Conservation (phyloP, 2,888 invertebrate species). For the Drosophila gaucha region DNA sequence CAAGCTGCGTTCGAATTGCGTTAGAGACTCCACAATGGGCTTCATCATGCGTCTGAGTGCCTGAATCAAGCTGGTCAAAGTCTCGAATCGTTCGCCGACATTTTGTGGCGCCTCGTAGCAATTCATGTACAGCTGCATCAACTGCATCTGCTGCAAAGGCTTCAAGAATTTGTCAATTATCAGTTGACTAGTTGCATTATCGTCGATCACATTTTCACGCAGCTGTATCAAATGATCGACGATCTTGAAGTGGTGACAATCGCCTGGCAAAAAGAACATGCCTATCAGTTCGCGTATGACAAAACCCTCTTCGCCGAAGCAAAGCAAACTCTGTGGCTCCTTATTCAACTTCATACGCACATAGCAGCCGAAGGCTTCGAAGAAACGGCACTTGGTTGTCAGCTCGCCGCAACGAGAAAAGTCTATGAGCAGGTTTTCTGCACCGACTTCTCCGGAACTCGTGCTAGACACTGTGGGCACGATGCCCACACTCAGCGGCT, state of each 20-base stretch:
- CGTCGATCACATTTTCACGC: not conserved
- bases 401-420: not conserved
- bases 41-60: slow-evolving; percentile 37
- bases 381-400: not conserved
- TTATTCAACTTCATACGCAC: slow-evolving; percentile 9
- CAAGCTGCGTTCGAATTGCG: slow-evolving; percentile 26
- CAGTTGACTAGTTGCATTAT: not conserved
- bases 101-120: not conserved
- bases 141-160: slow-evolving; percentile 41
- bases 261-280: slow-evolving; percentile 33
- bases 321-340: not conserved
- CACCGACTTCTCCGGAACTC: not conserved
- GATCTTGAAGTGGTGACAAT: slow-evolving; percentile 22
- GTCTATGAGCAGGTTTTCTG: not conserved
- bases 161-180: slow-evolving; percentile 1
- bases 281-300: slow-evolving; percentile 32
- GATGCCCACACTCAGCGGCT: no score
- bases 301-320: slow-evolving; percentile 15
- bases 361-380: slow-evolving; percentile 16
- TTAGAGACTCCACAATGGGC: slow-evolving; percentile 46
- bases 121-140: slow-evolving; percentile 29
- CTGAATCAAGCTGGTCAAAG: not conserved
- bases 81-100: not conserved
- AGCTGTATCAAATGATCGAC: slow-evolving; percentile 13
- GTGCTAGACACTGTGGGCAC: not conserved